These are phyloP conservation scores for Sebastiscus tertius DNA, from an alignment of 2,797 vertebrate species.

Conservation along the genomic window DNA sequence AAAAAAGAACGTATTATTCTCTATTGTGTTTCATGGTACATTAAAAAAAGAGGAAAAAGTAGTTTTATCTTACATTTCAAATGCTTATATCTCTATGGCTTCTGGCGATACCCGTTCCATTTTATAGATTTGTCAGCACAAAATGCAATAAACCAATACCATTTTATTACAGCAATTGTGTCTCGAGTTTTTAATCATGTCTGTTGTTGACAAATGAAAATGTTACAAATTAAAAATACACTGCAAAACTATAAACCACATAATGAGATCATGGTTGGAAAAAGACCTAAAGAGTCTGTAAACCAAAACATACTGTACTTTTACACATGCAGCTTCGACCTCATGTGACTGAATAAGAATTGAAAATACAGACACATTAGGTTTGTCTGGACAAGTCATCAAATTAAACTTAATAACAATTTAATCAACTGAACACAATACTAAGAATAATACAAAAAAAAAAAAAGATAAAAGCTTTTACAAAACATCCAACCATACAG, in stretches of 20 bases:
- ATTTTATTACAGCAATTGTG: slow-evolving; percentile 96
- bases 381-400: slow-evolving; percentile 3
- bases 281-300: slow-evolving; percentile 16
- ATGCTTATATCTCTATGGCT: slow-evolving; percentile 96
- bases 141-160: slow-evolving; percentile 99
- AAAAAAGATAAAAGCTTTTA: slow-evolving; percentile 64
- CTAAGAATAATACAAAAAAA: slow-evolving; percentile 28
- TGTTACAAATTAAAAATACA: slow-evolving; percentile 58
- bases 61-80: slow-evolving; percentile 95
- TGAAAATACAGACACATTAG: slow-evolving; percentile 33
- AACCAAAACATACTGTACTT: slow-evolving; percentile 35
- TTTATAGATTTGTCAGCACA: slow-evolving; percentile 99
- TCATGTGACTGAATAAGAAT: slow-evolving; percentile 9
- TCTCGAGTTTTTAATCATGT: slow-evolving; percentile 74
- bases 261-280: slow-evolving; percentile 12
- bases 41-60: slow-evolving; percentile 82
- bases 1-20: slow-evolving; percentile 81
- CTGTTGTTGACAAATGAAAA: slow-evolving; percentile 42
- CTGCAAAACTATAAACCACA: slow-evolving; percentile 53
- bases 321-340: slow-evolving; percentile 24
- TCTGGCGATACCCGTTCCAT: slow-evolving; percentile 94
- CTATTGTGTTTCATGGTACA: slow-evolving; percentile 94
- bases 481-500: slow-evolving; percentile 44
- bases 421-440: slow-evolving; percentile 20
- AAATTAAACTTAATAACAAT: not conserved